These are phyloP conservation scores for Ennomos erosarius DNA, from an alignment of 2,888 invertebrate genomes.

Conservation along the genomic window DNA sequence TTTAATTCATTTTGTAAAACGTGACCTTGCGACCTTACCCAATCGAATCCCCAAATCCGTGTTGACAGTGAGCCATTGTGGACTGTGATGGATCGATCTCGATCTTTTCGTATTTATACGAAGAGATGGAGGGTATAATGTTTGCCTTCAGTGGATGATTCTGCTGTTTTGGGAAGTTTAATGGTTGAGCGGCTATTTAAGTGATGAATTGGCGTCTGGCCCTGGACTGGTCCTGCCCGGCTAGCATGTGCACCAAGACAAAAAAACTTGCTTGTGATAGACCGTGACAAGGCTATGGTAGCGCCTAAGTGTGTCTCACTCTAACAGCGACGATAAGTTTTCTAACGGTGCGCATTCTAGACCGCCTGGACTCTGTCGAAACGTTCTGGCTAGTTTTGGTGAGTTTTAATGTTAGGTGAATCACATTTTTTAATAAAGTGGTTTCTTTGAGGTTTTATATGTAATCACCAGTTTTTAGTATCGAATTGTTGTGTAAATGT, in stretches of 20 bases:
- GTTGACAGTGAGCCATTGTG: constrained; percentile 40
- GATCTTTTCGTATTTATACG: constrained; percentile 24
- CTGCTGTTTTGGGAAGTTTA: constrained; percentile 13
- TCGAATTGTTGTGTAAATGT: no score
- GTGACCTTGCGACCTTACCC: constrained; percentile 25
- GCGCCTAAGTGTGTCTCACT: no score
- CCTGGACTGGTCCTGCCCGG: no score
- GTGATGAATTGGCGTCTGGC: constrained; percentile 5
- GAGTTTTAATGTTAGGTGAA: not conserved
- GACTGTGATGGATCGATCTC: constrained; percentile 35
- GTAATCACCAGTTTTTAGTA: no score
- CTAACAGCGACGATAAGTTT: no score
- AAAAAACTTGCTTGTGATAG: no score
- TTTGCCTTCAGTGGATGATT: constrained; percentile 14
- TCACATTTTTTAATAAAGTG: not conserved
- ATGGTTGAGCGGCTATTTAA: constrained; percentile 6
- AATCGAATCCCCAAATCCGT: constrained; percentile 23
- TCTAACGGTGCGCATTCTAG: no score
- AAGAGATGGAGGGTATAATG: constrained; percentile 6
- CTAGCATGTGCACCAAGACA: no score
- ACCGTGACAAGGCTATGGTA: no score
- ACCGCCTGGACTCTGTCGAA: not conserved
- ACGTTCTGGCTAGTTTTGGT: not conserved
- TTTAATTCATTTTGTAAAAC: constrained; percentile 10
- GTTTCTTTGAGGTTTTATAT: no score